Evolutionary conservation across 2,888 invertebrate genomes (phyloP).

Genomic region (Mongoloraphidia duomilia): DNA sequence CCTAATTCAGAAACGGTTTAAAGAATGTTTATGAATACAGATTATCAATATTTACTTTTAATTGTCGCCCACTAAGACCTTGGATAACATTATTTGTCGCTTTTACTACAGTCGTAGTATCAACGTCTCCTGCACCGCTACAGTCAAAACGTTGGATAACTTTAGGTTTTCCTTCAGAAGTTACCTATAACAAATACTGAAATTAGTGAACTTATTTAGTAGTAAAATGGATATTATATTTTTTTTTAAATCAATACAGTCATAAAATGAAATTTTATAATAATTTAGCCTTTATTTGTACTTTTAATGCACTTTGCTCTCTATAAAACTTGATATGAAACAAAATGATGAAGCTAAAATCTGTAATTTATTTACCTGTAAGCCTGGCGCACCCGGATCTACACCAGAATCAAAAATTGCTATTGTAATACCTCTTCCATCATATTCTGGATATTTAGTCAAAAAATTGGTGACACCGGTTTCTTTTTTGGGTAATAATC

Average conservation of each 20-base stretch:
- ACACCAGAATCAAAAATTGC: conserved; percentile 97
- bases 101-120: conserved; percentile 63
- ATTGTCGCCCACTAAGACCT: conserved; percentile 74
- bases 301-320: not conserved
- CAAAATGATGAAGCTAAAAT: conserved; percentile 17
- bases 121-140: conserved; percentile 94
- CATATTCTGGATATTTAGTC: conserved; percentile 75
- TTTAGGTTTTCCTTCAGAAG: conserved; percentile 80
- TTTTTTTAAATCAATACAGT: not conserved
- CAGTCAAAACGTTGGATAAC: conserved; percentile 91
- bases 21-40: not conserved
- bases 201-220: not conserved
- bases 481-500: conserved; percentile 85
- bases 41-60: conserved; percentile 49
- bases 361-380: conserved; percentile 55
- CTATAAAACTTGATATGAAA: not conserved
- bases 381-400: conserved; percentile 88
- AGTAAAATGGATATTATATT: not conserved
- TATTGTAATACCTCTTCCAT: conserved; percentile 83
- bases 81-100: conserved; percentile 60
- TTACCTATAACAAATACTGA: conserved; percentile 42
- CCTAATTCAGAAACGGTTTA: conserved; percentile 2
- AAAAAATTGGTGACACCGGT: conserved; percentile 81
- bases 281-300: not conserved
- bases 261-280: not conserved